phyloP scores from a whole-genome alignment of 2,797 vertebrate genomes.

The Gambusia yucatana region DNA sequence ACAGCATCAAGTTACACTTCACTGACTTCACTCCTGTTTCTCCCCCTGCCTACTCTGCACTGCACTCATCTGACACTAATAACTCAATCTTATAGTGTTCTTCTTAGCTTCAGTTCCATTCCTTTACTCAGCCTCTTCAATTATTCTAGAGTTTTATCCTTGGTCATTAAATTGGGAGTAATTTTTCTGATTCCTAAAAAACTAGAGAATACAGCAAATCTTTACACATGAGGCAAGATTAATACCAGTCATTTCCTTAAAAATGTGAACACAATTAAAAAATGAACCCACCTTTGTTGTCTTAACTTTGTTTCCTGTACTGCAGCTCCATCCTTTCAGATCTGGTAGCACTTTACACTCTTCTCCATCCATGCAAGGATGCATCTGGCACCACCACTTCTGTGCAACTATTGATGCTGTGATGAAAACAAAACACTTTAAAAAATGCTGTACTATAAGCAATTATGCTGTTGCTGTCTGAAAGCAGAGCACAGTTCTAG shows the following conservation, averaged over 20 bases:
- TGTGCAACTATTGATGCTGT: constrained; percentile 96
- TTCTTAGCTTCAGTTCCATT: constrained; percentile 30
- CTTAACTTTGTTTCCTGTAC: constrained; percentile 96
- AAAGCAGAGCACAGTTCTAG: background rate
- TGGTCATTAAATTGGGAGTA: background rate
- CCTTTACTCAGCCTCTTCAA: constrained; percentile 15
- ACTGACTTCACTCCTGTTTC: constrained; percentile 41
- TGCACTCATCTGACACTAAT: constrained; percentile 45
- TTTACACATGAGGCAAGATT: background rate
- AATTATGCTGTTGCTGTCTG: constrained; percentile 40
- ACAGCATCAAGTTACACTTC: constrained; percentile 52
- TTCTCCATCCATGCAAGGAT: constrained; percentile 93
- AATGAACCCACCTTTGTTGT: constrained; percentile 90
- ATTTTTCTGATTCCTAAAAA: constrained; percentile 10
- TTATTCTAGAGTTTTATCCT: constrained; percentile 31
- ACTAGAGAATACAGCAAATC: constrained; percentile 3
- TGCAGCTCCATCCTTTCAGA: constrained; percentile 98
- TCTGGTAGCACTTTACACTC: constrained; percentile 97
- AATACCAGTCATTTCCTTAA: background rate
- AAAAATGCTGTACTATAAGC: constrained; percentile 6
- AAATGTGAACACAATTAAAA: background rate
- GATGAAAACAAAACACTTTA: constrained; percentile 19
- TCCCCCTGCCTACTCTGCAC: constrained; percentile 40
- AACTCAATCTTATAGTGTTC: constrained; percentile 29
- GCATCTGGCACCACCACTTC: constrained; percentile 99